These are phyloP conservation scores for Drosophila koepferae DNA, from an alignment of 2,888 invertebrate species.

Conservation along the genomic window DNA sequence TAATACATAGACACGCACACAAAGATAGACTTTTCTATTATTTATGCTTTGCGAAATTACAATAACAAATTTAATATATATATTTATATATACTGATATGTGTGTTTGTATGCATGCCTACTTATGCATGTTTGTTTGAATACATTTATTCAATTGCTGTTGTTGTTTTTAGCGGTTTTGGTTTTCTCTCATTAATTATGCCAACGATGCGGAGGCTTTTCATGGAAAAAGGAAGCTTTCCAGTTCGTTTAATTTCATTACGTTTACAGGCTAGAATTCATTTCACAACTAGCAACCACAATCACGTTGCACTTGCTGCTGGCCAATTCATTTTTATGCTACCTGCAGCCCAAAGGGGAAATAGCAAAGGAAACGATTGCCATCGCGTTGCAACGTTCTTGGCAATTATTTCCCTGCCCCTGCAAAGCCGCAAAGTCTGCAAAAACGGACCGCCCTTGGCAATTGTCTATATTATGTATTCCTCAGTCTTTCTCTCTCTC, in stretches of 20 bases:
- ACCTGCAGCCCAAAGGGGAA: constrained; percentile 30
- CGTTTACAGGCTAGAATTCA: constrained; percentile 66
- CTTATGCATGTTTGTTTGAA: constrained; percentile 24
- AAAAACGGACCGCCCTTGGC: constrained; percentile 31
- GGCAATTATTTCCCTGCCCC: constrained; percentile 50
- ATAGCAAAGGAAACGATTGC: constrained; percentile 33
- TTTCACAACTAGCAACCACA: constrained; percentile 35
- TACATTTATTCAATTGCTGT: constrained; percentile 30
- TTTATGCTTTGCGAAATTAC: constrained; percentile 35
- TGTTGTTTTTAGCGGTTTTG: constrained; percentile 30
- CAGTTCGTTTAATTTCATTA: constrained; percentile 74
- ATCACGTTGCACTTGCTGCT: constrained; percentile 24
- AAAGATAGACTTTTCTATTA: constrained; percentile 24
- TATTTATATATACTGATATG: constrained; percentile 1
- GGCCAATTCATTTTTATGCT: constrained; percentile 59
- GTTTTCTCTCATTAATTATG: constrained; percentile 75
- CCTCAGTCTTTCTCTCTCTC: not conserved
- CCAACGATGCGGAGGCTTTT: constrained; percentile 58
- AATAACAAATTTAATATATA: constrained; percentile 46
- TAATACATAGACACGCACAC: constrained; percentile 5
- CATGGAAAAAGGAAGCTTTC: constrained; percentile 74
- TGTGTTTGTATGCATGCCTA: not conserved
- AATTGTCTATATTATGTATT: constrained; percentile 39
- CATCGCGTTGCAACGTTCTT: constrained; percentile 50
- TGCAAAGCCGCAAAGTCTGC: not conserved